These are phyloP conservation scores for Leptopilina myrica DNA, from an alignment of 2,888 invertebrate genomes.

Conservation along the genomic window DNA sequence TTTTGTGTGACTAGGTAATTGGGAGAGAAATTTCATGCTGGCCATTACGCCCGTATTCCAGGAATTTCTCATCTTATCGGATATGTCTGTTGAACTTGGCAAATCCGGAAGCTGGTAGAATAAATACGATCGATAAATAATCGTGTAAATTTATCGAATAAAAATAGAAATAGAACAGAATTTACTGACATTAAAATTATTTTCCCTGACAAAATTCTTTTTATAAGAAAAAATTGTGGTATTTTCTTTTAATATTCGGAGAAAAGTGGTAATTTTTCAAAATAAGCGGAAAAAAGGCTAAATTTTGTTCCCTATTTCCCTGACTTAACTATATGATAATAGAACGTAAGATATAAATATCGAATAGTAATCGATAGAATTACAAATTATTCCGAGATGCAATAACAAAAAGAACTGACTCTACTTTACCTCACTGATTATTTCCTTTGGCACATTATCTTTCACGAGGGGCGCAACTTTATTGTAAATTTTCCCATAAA, in stretches of 20 bases:
- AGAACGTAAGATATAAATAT: no score
- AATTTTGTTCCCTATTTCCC: no score
- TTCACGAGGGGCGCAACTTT: slow-evolving; percentile 66
- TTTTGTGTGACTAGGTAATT: slow-evolving; percentile 43
- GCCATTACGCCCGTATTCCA: slow-evolving; percentile 46
- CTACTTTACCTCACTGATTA: slow-evolving; percentile 63
- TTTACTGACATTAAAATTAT: no score
- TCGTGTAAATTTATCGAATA: no score
- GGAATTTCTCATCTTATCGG: slow-evolving; percentile 43
- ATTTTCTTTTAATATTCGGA: no score
- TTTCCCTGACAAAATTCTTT: no score
- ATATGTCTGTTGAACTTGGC: slow-evolving; percentile 45
- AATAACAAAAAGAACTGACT: background rate
- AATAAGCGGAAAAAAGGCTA: no score
- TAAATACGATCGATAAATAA: background rate
- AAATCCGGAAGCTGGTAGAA: slow-evolving; percentile 43
- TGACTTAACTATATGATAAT: no score
- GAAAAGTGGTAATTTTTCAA: no score
- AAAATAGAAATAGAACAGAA: no score
- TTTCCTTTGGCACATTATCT: slow-evolving; percentile 64
- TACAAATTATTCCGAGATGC: no score
- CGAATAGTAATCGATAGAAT: background rate
- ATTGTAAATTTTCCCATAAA: slow-evolving; percentile 70
- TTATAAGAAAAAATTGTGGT: no score
- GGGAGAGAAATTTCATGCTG: slow-evolving; percentile 45